phyloP scores from a whole-genome alignment of 2,113 vertebrate species.

The Tenrec ecaudatus region DNA sequence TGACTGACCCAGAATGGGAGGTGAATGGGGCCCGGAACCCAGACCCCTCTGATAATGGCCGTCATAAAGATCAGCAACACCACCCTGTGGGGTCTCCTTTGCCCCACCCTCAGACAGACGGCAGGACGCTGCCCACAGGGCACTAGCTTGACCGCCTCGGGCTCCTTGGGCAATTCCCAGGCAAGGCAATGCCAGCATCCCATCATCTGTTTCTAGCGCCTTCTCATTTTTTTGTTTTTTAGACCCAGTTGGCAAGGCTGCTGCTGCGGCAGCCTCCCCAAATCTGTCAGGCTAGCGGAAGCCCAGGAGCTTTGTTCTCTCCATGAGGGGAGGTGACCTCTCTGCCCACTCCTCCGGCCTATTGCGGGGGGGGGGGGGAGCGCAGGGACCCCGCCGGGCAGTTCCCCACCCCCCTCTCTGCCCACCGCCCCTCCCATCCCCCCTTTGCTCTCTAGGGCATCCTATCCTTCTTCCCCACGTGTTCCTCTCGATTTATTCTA shows the following conservation, averaged over 20 bases:
- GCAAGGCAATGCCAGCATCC: not conserved
- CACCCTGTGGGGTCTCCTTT: not conserved
- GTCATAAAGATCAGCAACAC: not conserved
- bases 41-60: no score
- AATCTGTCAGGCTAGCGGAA: not conserved
- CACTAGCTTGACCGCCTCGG: not conserved
- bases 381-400: not conserved
- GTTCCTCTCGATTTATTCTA: not conserved
- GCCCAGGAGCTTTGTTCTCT: not conserved
- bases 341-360: not conserved
- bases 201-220: not conserved
- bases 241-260: not conserved
- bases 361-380: not conserved
- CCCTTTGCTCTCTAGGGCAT: not conserved
- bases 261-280: not conserved
- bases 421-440: no score
- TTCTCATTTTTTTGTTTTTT: not conserved
- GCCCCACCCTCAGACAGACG: accelerated
- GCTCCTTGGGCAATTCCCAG: not conserved
- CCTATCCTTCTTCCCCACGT: not conserved
- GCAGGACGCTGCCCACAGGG: not conserved
- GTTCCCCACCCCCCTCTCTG: not conserved
- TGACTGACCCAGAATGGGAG: not conserved
- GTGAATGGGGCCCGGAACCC: no score
- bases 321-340: constrained; percentile 17